Base-by-base conservation (phyloP, 1,140 invertebrate genomes). In the Battus philenor region DNA sequence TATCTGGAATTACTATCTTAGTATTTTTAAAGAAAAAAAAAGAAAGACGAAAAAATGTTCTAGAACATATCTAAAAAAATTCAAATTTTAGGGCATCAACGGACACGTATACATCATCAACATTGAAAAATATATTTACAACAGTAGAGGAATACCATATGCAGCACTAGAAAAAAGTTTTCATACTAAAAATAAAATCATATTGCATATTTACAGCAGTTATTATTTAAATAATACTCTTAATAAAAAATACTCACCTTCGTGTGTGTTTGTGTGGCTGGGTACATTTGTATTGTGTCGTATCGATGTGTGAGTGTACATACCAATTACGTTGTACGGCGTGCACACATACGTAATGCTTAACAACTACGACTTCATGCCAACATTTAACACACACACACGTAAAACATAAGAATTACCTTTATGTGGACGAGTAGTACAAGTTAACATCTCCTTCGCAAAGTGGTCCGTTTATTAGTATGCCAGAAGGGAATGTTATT, bases 401-500 rank as follows among this genome's bases (percentile, higher is more conserved):
- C 58, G 47, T 54, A 50, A 53, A 63, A 48, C 46, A 53, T 52
- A 46, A 45, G 15, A 50, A 59, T 74, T 78, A 79, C 81, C 74
- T 81, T 64, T 45, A 30, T 53, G 38, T 63, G 36, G 47, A 41
- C 33, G 22, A 45, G 47, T 34, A 53, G 43, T 47, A 43, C 24
- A 33, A 31, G 60, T 61, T 71, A 83, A 46, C 63, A 63, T 59
- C 75, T 65, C 60, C 62, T 66, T 56, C 65, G 70, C 49, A 70
- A 55, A 55, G 65, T 56, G 59, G 60, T 50, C 77, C 79, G 73
- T 71, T 20, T 68, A 83, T 85, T 85, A 85, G 81, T 85, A 85
- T 85, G 81, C 81, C 81, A 85, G 81, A 83, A 83, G 81, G 81
- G 68, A 83, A 85, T 73, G 77, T 85, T 85, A 85, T 85, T 83